Percentiles rank a stretch among this genome's conserved stretches.
These are phyloP conservation scores for Amblyornis subalaris DNA, from an alignment of 2,113 vertebrate genomes.

Conservation along the genomic window DNA sequence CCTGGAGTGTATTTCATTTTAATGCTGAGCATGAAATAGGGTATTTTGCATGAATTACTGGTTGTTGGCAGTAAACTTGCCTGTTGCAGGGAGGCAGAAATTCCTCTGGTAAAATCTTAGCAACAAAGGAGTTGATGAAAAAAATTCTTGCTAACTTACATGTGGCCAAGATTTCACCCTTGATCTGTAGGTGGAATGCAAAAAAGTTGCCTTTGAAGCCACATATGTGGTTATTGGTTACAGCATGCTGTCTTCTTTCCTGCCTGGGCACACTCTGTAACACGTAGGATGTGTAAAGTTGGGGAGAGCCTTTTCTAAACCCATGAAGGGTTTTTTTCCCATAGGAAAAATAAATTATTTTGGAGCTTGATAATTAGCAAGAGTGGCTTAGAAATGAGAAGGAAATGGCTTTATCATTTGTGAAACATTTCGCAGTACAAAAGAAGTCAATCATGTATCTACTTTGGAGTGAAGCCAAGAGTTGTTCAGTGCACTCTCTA, in stretches of 20 bases:
- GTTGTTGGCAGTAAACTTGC: not conserved
- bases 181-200: constrained; percentile 8
- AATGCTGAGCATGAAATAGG: not conserved
- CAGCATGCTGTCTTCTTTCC: not conserved
- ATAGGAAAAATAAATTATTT: not conserved
- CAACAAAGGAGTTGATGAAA: constrained; percentile 5
- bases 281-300: not conserved
- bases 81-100: not conserved
- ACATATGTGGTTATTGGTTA: not conserved
- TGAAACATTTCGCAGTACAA: not conserved
- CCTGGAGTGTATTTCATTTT: not conserved
- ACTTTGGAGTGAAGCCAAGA: not conserved
- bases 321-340: not conserved
- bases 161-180: not conserved
- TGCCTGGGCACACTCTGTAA: not conserved
- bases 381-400: not conserved
- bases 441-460: not conserved
- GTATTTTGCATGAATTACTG: not conserved
- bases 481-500: not conserved
- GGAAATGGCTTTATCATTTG: not conserved
- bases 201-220: not conserved
- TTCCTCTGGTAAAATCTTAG: constrained; percentile 18
- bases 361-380: not conserved
- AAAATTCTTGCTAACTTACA: not conserved
- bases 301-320: not conserved